Evolutionary conservation across 30 jellyfish, hydroid and myxozoan species (phyloP).

Genomic region (Haliclystus octoradiatus): DNA sequence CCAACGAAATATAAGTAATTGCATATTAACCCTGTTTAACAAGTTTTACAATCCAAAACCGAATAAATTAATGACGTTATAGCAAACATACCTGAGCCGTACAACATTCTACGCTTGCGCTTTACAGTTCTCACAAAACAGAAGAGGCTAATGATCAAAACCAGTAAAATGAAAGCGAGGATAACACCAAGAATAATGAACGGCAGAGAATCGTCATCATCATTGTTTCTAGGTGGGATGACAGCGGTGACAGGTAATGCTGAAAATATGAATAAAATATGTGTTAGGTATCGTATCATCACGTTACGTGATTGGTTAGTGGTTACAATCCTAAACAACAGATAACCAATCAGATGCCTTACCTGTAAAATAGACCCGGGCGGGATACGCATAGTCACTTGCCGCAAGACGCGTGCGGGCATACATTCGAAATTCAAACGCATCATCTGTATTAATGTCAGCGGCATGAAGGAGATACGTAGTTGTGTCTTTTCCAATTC

Average conservation of each 20-base stretch:
- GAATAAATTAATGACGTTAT: neutral
- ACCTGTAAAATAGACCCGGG: neutral
- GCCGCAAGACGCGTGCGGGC: conserved; percentile 22
- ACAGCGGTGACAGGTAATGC: conserved; percentile 8
- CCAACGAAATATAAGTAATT: neutral
- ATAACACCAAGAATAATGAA: conserved; percentile 67
- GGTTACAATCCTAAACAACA: too few relatives aligned
- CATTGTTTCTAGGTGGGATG: conserved; percentile 8
- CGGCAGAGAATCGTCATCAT: conserved; percentile 28
- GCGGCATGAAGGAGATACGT: conserved; percentile 6
- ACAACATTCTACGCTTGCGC: neutral
- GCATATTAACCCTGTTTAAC: neutral
- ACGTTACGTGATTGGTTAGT: too few relatives aligned
- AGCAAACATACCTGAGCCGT: neutral
- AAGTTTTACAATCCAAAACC: too few relatives aligned
- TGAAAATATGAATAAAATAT: too few relatives aligned
- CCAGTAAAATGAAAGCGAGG: conserved; percentile 60
- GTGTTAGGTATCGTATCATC: too few relatives aligned
- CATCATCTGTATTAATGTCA: neutral
- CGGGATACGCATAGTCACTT: conserved; percentile 23
- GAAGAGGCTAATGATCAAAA: conserved; percentile 50
- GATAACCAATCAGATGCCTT: neutral
- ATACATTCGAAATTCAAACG: conserved; percentile 36
- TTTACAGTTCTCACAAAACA: conserved; percentile 16
- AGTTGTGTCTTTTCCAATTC: conserved; percentile 1